Evolutionary conservation across 1,140 invertebrate species (phyloP).

Genomic region (Drosophila melanica): DNA sequence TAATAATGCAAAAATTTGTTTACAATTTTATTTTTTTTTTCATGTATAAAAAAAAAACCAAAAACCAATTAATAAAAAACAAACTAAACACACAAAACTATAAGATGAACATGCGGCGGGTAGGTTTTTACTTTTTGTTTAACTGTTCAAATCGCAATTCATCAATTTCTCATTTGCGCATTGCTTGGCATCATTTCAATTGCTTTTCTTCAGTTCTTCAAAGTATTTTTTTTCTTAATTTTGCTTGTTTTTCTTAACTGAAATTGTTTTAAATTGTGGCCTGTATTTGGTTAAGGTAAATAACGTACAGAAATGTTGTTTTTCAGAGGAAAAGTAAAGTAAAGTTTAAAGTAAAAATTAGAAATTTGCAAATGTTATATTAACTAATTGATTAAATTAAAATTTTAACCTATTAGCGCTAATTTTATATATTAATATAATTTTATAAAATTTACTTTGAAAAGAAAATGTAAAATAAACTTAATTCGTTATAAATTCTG

Average conservation of each 20-base stretch:
- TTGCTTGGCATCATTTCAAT: slow-evolving; percentile 2
- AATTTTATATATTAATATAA: too few species aligned
- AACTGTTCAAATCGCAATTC: slow-evolving; percentile 10
- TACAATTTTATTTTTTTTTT: slow-evolving; percentile 64
- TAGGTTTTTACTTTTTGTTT: slow-evolving; percentile 59
- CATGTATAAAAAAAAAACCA: slow-evolving; percentile 40
- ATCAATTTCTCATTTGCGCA: slow-evolving; percentile 9
- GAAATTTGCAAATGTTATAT: too few species aligned
- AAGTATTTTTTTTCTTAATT: not conserved
- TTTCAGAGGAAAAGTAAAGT: not conserved
- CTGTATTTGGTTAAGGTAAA: not conserved
- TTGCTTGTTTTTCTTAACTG: not conserved
- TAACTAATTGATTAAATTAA: too few species aligned
- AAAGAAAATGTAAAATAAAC: too few species aligned
- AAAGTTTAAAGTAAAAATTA: too few species aligned
- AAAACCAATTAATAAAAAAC: slow-evolving; percentile 10
- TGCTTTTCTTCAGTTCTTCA: not conserved
- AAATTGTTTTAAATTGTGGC: not conserved
- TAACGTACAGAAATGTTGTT: not conserved
- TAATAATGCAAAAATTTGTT: slow-evolving; percentile 59
- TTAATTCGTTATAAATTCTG: too few species aligned
- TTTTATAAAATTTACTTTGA: too few species aligned
- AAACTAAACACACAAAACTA: slow-evolving; percentile 31
- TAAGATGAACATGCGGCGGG: slow-evolving; percentile 72
- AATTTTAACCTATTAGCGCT: too few species aligned